These are phyloP conservation scores for Nomada hirtipes DNA, from an alignment of 2,888 invertebrate genomes.

Conservation along the genomic window DNA sequence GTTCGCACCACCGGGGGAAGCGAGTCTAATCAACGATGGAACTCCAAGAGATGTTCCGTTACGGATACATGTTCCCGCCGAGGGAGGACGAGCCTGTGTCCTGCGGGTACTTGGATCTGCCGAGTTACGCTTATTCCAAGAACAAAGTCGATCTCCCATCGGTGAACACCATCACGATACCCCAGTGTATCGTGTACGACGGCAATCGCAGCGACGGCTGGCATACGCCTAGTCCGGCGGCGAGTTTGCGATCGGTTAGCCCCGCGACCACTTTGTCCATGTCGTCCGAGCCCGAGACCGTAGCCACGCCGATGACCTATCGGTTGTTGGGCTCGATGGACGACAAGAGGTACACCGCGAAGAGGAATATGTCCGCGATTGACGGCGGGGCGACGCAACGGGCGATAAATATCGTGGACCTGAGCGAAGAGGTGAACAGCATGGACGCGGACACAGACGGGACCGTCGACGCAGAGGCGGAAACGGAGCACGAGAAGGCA, in stretches of 20 bases:
- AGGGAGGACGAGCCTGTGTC: constrained; percentile 77
- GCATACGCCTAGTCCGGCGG: constrained; percentile 82
- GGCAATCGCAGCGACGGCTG: constrained; percentile 82
- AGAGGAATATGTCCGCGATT: constrained; percentile 32
- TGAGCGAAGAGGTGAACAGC: constrained; percentile 59
- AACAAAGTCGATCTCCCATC: constrained; percentile 77
- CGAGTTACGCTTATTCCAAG: constrained; percentile 76
- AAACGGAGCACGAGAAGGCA: constrained; percentile 59
- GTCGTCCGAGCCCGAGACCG: constrained; percentile 77
- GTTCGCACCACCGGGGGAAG: background rate
- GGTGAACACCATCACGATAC: constrained; percentile 69
- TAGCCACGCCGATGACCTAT: constrained; percentile 54
- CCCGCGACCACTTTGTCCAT: constrained; percentile 78
- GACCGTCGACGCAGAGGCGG: constrained; percentile 38
- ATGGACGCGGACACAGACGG: constrained; percentile 56
- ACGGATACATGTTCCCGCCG: constrained; percentile 81
- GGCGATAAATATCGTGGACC: constrained; percentile 46
- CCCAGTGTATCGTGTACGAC: constrained; percentile 69
- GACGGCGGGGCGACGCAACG: constrained; percentile 18
- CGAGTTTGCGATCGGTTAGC: constrained; percentile 80
- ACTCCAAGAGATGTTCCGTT: constrained; percentile 83
- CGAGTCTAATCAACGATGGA: constrained; percentile 72
- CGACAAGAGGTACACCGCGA: constrained; percentile 48
- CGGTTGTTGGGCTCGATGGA: constrained; percentile 52
- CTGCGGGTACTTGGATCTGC: constrained; percentile 79